Base-by-base conservation (phyloP, 2,113 vertebrate species). In the Herpetotheres cachinnans region DNA sequence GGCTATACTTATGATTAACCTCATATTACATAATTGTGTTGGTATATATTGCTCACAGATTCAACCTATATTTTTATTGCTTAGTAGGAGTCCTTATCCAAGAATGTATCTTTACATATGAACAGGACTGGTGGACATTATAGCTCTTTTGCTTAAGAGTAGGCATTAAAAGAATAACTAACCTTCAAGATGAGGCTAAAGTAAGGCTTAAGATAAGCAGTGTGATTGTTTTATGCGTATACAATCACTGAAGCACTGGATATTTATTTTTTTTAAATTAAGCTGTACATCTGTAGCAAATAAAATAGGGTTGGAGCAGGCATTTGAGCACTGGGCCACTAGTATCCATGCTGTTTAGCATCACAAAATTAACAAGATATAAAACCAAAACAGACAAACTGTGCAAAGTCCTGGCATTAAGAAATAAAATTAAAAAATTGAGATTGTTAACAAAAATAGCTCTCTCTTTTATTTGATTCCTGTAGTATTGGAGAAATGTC, bases 211-310 rank as follows among this genome's bases (percentile, higher is more conserved):
- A 58, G 25, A 50, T 42, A 70, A 42, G 20, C 18, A 66, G 7
- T 42, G 6, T 49, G 4, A 26, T 49, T 46, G 13, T 25, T 91
- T 58, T 44, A 42, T 42, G 11, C n/a, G 5, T 16, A 54, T 54
- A 17, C 3, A 40, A 27, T 16, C 0, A 11, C 7, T 32, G 16
- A 73, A 73, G 3, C 59, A 63, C 1, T 49, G 1, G 11, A 8
- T 16, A 17, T 21, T 9, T 1, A 32, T 16, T 24, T 7, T 34
- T 34, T n/a, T 52, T 14, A 0, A 54, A 65, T 61, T 61, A 20
- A 74, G 7, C 3, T 52, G 5, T 46, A 54, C 12, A 52, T n/a
- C 50, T 62, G 4, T 54, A 40, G 7, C 56, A 73, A 91, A 58
- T 44, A 40, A 82, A 74, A 61, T 36, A 44, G 1, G 2, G 2